Evolutionary conservation across 2,888 invertebrate species (phyloP), one percentile per base, ranked within the genome.

Genomic region (Parnassius mnemosyne): DNA sequence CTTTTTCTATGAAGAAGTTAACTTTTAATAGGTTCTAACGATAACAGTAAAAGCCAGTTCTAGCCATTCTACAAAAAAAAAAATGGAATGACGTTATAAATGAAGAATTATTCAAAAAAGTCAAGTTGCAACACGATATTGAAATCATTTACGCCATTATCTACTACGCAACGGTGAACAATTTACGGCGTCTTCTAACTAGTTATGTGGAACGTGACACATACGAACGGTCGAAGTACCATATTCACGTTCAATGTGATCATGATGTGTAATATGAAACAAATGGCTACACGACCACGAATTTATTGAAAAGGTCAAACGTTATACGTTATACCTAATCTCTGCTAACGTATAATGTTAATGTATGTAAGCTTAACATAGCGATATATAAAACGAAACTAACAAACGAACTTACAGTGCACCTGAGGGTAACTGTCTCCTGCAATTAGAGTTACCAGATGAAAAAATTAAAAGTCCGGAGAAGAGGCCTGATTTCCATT

Each of bases 281-380:
- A 56, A 41, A 57, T 20, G 46, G 16, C 16, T 41, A 25, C 59
- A 61, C 63, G 66, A 52, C 62, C 63, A 61, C 64, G 63, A 67
- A 69, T 71, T 69, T 70, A 72, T 68, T 60, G 66, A 61, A 63
- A 64, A 71, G 72, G 72, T 73, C 72, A 71, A 66, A 67, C 50
- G 59, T 54, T 55, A 64, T 63, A 62, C 64, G 61, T 66, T 66
- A 63, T 62, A 64, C 16, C 56, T 54, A 55, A 54, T 49, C 58
- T 57, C 44, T 53, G 13, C 13, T 43, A 47, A 57, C 25, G 12
- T 43, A 12, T 25, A 50, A 34, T 34, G 5, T 34, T 34, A 34
- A 34, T 34, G 34, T 34, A 34, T 34, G 34, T 34, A 34, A 34
- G 34, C 5, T 34, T 34, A 34, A 25, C 25, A 25, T 3, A 25